Conservation (phyloP, 2,113 vertebrate species). For the Tragelaphus imberbis region DNA sequence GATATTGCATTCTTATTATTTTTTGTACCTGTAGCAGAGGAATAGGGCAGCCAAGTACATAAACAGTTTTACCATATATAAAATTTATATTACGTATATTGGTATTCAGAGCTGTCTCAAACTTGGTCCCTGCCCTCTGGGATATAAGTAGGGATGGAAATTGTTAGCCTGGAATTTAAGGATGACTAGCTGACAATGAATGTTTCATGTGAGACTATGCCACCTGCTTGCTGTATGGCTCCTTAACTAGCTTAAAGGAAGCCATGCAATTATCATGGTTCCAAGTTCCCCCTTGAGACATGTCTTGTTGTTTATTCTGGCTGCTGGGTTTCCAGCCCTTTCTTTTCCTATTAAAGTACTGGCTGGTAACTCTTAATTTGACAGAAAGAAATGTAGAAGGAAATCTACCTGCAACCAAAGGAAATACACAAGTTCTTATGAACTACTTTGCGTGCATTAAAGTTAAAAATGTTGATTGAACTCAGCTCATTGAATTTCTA, state of each 20-base stretch:
- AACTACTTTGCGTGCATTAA: neutral
- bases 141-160: constrained; percentile 26
- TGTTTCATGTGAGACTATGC: constrained; percentile 28
- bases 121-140: neutral
- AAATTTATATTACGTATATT: constrained; percentile 31
- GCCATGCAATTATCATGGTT: neutral
- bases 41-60: neutral
- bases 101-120: constrained; percentile 38
- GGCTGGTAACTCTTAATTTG: constrained; percentile 21
- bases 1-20: neutral
- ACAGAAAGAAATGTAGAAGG: constrained; percentile 9
- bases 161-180: constrained; percentile 48
- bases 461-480: constrained; percentile 46
- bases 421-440: constrained; percentile 24
- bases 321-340: constrained; percentile 18
- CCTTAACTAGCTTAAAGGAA: constrained; percentile 36
- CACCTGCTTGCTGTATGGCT: constrained; percentile 21
- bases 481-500: constrained; percentile 40
- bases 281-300: neutral
- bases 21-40: constrained; percentile 1
- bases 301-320: constrained; percentile 40
- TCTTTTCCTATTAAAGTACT: constrained; percentile 26
- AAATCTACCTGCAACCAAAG: constrained; percentile 37
- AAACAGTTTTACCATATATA: constrained; percentile 18
- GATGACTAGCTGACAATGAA: constrained; percentile 6